Base-by-base conservation (phyloP, 2,797 vertebrate species). In the Sarcophilus harrisii region DNA sequence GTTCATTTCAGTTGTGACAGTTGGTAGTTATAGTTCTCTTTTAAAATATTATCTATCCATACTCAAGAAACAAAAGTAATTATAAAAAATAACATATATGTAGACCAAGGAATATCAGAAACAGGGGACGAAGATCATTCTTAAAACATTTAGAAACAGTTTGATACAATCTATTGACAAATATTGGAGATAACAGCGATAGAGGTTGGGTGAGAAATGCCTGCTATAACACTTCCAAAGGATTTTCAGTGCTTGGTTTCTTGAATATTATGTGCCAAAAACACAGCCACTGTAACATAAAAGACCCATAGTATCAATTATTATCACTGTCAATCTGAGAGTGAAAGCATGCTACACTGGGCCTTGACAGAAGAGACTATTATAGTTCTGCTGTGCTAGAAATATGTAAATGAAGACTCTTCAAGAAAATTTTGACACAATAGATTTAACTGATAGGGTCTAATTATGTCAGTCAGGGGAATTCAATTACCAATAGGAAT, bases 391-490 rank as follows among this genome's bases (percentile, higher is more conserved):
- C 97, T 95, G 90, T 0, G 95, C 93, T 96, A 94, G 94, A 97
- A 97, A 97, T 97, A 98, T 96, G 97, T 96, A 98, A 98, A 98
- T 98, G 97, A 98, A 97, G 97, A 96, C 58, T 97, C 96, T 98
- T 98, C 96, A 96, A 95, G 94, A 97, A 95, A 95, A 96, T 95
- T 98, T 98, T 97, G 97, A 98, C 98, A 98, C 96, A 97, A 98
- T 96, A 98, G 97, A 95, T 98, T 97, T 98, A 96, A 96, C 91
- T 96, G 97, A 96, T 97, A 98, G 93, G 90, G 95, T 89, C 96
- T 97, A 97, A 98, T 97, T 98, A 97, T 97, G 95, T 97, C 98
- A 97, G 97, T 96, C 97, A 97, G 90, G 81, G 32, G 92, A 96
- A 96, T 97, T 97, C 93, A 95, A 90, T 97, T 95, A 93, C 94